Evolutionary conservation across 2,888 invertebrate genomes (phyloP), one percentile per base, ranked within the genome.

Genomic region (Ernsta delagoae): DNA sequence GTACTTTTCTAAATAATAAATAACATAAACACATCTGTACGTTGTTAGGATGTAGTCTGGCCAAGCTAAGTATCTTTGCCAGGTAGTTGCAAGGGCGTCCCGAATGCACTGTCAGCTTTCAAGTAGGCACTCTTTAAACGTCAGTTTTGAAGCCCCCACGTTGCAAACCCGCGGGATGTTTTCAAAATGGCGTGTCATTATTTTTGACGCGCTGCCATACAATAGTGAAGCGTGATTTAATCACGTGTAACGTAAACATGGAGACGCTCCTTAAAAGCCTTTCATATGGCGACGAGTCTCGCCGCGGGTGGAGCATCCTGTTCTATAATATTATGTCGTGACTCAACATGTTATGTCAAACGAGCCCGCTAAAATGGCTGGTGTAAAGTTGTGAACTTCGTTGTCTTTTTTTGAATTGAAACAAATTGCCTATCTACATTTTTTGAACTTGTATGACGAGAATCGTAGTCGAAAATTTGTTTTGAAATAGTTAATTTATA

Each of bases 281-380:
- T 74, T 75, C 77, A 73, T 74, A 77, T 71, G 72, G 7, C 60
- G 70, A 39, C 34, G 53, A 60, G 70, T 39, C 65, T 71, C 73
- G 69, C 81, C 78, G 71, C 73, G 77, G 82, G 81, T 72, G 75
- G 68, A 65, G 82, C 82, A 83, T 84, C 85, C 87, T 85, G 84
- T 8, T 50, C 7, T 36, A 36, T 36, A 36, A 36, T n/a, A n/a
- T n/a, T 16, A 50, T 12, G 50, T 8, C 16, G 16, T 16, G 50
- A 48, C 12, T 5, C 12, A 12, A 48, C 12, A 82, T 83, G 83
- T 85, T 4, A 54, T 9, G 36, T n/a, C 56, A 34, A 16, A 16
- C 16, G 4, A 9, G 7, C 16, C 9, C 4, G 9, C 54, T 1
- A 34, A 56, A 56, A 31, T 56, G 34, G 24, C 56, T 36, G 6